Evolutionary conservation across 1,140 invertebrate genomes (phyloP).

Genomic region (Macrocentrus cingulum): DNA sequence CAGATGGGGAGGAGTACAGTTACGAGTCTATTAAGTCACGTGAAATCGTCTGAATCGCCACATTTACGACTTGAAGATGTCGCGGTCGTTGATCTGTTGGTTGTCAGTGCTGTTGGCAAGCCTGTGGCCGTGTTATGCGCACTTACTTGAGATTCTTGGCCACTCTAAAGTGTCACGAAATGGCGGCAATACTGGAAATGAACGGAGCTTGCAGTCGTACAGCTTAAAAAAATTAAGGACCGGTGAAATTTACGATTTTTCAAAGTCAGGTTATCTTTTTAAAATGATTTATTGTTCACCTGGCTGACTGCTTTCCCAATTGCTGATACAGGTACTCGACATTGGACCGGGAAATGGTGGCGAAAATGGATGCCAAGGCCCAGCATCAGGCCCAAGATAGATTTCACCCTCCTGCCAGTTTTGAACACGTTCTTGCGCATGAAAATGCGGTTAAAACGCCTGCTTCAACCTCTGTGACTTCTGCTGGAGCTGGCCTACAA

Average conservation of each 20-base stretch:
- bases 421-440: constrained; percentile 35
- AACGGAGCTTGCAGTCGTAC: no score
- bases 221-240: constrained; percentile 37
- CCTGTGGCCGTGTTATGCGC: constrained; percentile 29
- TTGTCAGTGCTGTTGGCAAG: constrained; percentile 28
- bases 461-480: constrained; percentile 14
- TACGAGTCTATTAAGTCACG: constrained; percentile 50
- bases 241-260: constrained; percentile 46
- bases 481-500: constrained; percentile 24
- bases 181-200: no score
- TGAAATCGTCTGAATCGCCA: constrained; percentile 5
- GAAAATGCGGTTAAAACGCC: constrained; percentile 24
- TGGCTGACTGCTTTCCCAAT: no score
- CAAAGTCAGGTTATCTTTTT: constrained; percentile 35
- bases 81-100: constrained; percentile 34
- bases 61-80: constrained; percentile 27
- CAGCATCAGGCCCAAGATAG: constrained; percentile 43
- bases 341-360: constrained; percentile 39
- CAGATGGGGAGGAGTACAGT: constrained; percentile 37
- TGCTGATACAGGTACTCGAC: constrained; percentile 40
- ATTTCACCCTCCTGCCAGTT: constrained; percentile 45
- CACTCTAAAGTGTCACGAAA: constrained; percentile 50
- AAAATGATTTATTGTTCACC: no score
- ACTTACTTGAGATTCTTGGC: constrained; percentile 35
- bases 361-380: constrained; percentile 33